phyloP scores from a whole-genome alignment of 2,113 vertebrate genomes.

The Turnix velox region DNA sequence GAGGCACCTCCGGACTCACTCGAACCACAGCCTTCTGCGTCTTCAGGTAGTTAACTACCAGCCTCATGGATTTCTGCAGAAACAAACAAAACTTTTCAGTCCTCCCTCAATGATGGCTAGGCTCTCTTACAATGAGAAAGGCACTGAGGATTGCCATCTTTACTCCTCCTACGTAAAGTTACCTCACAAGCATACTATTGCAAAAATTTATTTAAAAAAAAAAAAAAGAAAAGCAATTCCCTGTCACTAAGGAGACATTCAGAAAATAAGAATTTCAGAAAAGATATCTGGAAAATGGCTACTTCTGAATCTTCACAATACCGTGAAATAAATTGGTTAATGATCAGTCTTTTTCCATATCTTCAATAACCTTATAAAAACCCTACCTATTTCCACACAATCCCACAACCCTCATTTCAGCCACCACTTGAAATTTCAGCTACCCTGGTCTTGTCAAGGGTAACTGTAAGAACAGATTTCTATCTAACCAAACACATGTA shows the following conservation, averaged over 20 bases:
- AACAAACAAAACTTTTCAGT: not conserved
- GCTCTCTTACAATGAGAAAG: not conserved
- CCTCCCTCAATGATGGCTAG: fast-evolving
- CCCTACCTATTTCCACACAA: not conserved
- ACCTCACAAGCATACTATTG: not conserved
- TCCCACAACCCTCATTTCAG: not conserved
- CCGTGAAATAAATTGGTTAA: not conserved
- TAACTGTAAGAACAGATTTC: not conserved
- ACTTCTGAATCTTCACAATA: not conserved
- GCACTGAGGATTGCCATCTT: not conserved
- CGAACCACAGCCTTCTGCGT: constrained; percentile 92
- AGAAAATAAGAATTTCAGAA: not conserved
- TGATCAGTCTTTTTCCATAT: not conserved
- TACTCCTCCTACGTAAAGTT: not conserved
- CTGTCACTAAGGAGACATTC: not conserved
- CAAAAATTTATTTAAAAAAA: not conserved
- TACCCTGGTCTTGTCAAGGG: not conserved
- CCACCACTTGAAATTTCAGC: not conserved
- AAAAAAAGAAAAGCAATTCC: not conserved
- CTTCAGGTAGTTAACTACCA: constrained; percentile 92
- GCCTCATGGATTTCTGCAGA: constrained; percentile 87
- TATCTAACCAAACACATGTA: not conserved
- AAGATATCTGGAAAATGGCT: not conserved
- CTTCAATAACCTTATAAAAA: not conserved
- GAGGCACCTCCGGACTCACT: constrained; percentile 86